A percentile compares a stretch with the other conserved stretches of the same genome.
Conservation (phyloP, 2,888 invertebrate genomes). For the Aethes cnicana region DNA sequence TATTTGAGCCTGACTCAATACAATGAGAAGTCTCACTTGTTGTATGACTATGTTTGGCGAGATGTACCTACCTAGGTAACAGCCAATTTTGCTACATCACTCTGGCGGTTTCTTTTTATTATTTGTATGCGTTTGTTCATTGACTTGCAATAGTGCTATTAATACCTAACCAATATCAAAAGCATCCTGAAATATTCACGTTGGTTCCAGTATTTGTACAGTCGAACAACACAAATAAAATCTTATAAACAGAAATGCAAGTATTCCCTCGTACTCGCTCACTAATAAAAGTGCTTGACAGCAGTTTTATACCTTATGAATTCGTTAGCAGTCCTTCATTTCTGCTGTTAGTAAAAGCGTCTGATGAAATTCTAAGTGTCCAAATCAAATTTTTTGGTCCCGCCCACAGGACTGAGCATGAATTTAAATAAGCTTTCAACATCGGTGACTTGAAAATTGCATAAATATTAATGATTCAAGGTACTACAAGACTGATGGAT, state of each 20-base stretch:
- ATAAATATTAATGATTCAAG: conserved; percentile 72
- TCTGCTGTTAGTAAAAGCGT: conserved; percentile 38
- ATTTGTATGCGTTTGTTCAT: too few relatives aligned
- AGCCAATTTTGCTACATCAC: too few relatives aligned
- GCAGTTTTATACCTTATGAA: conserved; percentile 35
- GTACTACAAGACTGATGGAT: conserved; percentile 64
- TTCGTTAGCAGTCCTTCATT: conserved; percentile 33
- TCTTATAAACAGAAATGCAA: background rate
- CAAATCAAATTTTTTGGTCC: conserved; percentile 63
- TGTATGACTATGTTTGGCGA: too few relatives aligned
- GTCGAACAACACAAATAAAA: background rate
- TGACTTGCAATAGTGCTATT: too few relatives aligned
- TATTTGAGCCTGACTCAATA: too few relatives aligned
- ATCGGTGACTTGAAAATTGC: conserved; percentile 65
- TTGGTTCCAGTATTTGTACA: background rate
- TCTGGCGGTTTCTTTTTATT: too few relatives aligned
- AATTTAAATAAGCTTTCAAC: conserved; percentile 76
- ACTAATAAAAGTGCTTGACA: background rate
- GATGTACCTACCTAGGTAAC: too few relatives aligned
- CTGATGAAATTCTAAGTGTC: conserved; percentile 59
- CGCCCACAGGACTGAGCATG: conserved; percentile 62
- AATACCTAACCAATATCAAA: too few relatives aligned
- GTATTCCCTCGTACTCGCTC: conserved; percentile 14
- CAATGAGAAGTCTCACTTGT: too few relatives aligned
- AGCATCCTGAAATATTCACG: background rate